phyloP scores from a whole-genome alignment of 2,888 invertebrate species.

The Drosophila robusta region DNA sequence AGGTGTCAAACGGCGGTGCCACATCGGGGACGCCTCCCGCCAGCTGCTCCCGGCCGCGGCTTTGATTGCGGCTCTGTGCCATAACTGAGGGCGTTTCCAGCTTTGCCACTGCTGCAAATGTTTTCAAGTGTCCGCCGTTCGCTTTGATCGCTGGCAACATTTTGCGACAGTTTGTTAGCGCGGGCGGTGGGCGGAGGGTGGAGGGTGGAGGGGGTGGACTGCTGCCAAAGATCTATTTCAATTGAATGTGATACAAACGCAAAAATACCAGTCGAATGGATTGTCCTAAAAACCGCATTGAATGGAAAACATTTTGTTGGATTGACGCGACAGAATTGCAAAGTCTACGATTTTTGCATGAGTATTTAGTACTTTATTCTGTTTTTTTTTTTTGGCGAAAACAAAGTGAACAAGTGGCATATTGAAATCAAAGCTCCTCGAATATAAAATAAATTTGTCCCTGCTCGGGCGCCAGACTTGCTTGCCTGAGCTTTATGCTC shows the following conservation, averaged over 20 bases:
- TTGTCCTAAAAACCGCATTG: slow-evolving; percentile 6
- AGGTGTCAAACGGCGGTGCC: slow-evolving; percentile 59
- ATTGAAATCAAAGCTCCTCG: not conserved
- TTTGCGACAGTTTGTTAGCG: slow-evolving; percentile 53
- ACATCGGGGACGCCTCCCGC: slow-evolving; percentile 18
- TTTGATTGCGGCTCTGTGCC: slow-evolving; percentile 56
- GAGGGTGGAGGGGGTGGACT: too few relatives aligned
- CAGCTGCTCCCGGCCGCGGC: slow-evolving; percentile 12
- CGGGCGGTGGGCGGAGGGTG: not conserved
- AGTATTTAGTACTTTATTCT: not conserved
- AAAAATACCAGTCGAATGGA: slow-evolving; percentile 10
- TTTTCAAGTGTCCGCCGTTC: slow-evolving; percentile 44
- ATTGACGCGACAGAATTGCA: not conserved
- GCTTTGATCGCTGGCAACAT: slow-evolving; percentile 55
- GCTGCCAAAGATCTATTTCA: slow-evolving; percentile 30
- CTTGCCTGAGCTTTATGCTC: not conserved
- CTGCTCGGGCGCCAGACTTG: not conserved
- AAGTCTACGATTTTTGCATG: not conserved
- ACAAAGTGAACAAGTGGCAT: not conserved
- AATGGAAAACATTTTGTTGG: slow-evolving; percentile 13
- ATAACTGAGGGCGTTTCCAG: slow-evolving; percentile 59
- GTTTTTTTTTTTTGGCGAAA: slow-evolving; percentile 3
- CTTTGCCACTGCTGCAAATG: slow-evolving; percentile 34
- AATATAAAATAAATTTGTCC: not conserved
- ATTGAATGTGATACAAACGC: slow-evolving; percentile 13